Conservation (phyloP, 1,140 invertebrate species). For the Habropoda laboriosa region DNA sequence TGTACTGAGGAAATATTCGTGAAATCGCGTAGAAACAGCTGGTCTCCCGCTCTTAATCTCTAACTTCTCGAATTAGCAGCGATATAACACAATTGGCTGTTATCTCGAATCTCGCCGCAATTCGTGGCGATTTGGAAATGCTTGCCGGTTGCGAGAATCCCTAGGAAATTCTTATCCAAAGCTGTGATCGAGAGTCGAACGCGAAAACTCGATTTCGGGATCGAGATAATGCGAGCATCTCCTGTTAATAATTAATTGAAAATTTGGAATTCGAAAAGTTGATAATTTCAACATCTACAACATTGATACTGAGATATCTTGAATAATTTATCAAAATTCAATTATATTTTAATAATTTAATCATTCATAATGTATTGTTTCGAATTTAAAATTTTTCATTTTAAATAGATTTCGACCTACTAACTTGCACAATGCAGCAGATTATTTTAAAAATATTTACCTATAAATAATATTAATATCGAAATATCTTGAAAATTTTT, state of each 20-base stretch:
- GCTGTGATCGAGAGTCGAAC: conserved; percentile 3
- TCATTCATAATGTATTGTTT: too few species aligned
- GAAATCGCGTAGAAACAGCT: background rate
- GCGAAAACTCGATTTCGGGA: background rate
- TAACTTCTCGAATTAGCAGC: background rate
- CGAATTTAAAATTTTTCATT: too few species aligned
- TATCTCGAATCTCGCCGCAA: conserved; percentile 1
- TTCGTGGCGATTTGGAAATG: conserved; percentile 28
- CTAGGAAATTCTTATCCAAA: conserved; percentile 18
- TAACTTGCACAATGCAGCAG: too few species aligned
- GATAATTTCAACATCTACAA: too few species aligned
- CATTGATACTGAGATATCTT: too few species aligned
- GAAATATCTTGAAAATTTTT: too few species aligned
- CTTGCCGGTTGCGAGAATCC: background rate
- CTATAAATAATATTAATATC: too few species aligned
- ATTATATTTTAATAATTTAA: too few species aligned
- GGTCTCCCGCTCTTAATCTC: background rate
- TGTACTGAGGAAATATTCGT: background rate
- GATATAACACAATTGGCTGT: background rate
- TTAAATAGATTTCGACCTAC: too few species aligned
- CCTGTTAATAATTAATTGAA: background rate
- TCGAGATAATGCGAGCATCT: background rate
- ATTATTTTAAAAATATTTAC: too few species aligned
- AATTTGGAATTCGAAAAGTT: too few species aligned
- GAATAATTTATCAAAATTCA: too few species aligned